phyloP scores from a whole-genome alignment of 92 coral and sea anemone species.

The Epizoanthus ramosus region DNA sequence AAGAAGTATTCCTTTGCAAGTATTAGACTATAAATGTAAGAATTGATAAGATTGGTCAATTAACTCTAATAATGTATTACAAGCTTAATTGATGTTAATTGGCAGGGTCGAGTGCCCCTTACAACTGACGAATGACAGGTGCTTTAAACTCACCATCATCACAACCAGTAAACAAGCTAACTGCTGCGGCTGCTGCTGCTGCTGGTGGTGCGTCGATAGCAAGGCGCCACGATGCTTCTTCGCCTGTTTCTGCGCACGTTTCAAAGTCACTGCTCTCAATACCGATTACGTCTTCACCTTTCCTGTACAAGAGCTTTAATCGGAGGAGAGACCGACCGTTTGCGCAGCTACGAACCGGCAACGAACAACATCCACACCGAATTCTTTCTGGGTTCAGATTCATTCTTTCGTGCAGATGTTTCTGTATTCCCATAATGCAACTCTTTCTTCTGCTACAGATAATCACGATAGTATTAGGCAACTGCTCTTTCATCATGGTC shows the following conservation, averaged over 20 bases:
- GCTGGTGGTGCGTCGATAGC: not conserved
- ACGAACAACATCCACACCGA: not conserved
- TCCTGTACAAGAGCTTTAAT: not conserved
- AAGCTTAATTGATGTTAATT: not conserved
- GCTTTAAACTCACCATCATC: conserved; percentile 2
- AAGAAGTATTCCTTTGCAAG: too few relatives aligned
- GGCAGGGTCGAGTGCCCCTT: too few relatives aligned
- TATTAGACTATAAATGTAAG: too few relatives aligned
- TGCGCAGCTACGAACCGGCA: not conserved
- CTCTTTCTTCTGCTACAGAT: not conserved
- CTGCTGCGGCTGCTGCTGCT: too few relatives aligned
- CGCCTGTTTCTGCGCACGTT: not conserved
- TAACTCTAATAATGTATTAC: not conserved
- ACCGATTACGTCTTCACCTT: not conserved
- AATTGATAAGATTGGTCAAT: too few relatives aligned
- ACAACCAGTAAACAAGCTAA: not conserved
- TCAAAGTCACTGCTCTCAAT: conserved; percentile 1
- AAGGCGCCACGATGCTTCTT: not conserved
- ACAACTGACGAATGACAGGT: too few relatives aligned
- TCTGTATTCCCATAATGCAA: not conserved
- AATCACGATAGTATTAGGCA: not conserved
- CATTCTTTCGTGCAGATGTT: not conserved
- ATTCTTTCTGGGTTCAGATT: not conserved
- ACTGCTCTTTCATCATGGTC: not conserved
- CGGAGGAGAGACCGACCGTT: not conserved